Conservation (phyloP, 64 coral and sea anemone genomes). For the Actinia equina region DNA sequence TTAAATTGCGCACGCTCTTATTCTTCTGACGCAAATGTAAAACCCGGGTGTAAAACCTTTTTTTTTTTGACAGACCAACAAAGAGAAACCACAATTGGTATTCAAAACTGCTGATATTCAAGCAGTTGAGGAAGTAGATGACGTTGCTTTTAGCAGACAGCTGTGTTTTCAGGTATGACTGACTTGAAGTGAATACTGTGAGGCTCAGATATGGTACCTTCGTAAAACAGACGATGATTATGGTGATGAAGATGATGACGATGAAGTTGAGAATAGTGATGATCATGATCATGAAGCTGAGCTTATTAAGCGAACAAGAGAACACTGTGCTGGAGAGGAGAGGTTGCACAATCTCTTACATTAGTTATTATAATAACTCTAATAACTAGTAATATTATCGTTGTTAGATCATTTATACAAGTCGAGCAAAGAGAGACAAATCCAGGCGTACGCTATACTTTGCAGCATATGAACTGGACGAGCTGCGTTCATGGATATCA, state of each 20-base stretch:
- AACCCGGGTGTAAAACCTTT: background rate
- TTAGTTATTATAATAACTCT: no score
- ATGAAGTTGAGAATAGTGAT: no score
- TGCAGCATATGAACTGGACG: constrained; percentile 66
- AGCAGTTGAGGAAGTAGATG: constrained; percentile 73
- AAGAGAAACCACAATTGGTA: constrained; percentile 61
- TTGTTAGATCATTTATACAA: constrained; percentile 64
- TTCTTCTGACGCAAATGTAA: background rate
- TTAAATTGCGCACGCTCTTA: no score
- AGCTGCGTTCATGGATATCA: constrained; percentile 61
- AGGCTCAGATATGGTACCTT: no score
- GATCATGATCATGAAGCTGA: no score
- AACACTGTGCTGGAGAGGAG: no score
- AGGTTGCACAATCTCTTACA: background rate
- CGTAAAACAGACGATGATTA: background rate
- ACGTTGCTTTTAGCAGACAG: constrained; percentile 51
- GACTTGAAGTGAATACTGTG: no score
- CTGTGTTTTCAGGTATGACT: constrained; percentile 79
- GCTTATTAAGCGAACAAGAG: no score
- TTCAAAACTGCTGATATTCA: constrained; percentile 64
- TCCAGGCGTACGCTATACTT: constrained; percentile 53
- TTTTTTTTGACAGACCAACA: constrained; percentile 59
- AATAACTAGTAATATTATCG: background rate
- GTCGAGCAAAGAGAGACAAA: constrained; percentile 63
- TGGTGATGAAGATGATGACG: no score